Evolutionary conservation across 2,888 invertebrate genomes (phyloP).

Genomic region (Salpingus planirostris): DNA sequence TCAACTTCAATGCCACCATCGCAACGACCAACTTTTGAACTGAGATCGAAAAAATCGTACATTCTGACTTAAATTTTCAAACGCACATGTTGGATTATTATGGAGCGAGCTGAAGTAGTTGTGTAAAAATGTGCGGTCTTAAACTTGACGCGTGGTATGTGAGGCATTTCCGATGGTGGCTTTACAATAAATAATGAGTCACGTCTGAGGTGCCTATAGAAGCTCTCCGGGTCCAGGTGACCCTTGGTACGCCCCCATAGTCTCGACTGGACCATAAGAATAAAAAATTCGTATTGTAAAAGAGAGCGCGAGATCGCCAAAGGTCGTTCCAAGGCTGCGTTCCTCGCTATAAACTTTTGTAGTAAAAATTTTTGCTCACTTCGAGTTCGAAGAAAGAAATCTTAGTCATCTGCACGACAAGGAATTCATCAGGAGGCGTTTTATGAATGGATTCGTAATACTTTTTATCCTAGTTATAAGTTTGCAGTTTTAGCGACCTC

Average conservation of each 20-base stretch:
- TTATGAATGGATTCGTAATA: conserved; percentile 16
- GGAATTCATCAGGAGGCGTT: conserved; percentile 14
- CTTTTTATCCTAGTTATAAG: neutral
- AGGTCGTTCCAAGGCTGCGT: conserved; percentile 16
- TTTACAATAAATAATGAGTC: too few relatives aligned
- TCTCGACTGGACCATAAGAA: too few relatives aligned
- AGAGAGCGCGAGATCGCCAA: too few relatives aligned
- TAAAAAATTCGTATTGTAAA: too few relatives aligned
- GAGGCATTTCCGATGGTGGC: conserved; percentile 13
- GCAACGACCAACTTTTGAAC: too few relatives aligned
- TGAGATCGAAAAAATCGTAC: too few relatives aligned
- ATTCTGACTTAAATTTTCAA: too few relatives aligned
- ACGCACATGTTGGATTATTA: neutral
- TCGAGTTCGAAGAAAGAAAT: conserved; percentile 9
- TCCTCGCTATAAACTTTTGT: neutral
- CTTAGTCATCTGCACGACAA: conserved; percentile 16
- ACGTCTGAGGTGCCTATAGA: too few relatives aligned
- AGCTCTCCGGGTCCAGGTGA: conserved; percentile 9
- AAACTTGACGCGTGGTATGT: conserved; percentile 8
- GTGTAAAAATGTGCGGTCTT: conserved; percentile 2
- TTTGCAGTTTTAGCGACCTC: neutral
- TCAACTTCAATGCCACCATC: too few relatives aligned
- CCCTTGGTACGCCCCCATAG: too few relatives aligned
- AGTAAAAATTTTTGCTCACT: conserved; percentile 8
- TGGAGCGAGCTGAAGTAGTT: conserved; percentile 4